Base-by-base conservation (phyloP, 2,113 vertebrate genomes). In the Cavia aperea region DNA sequence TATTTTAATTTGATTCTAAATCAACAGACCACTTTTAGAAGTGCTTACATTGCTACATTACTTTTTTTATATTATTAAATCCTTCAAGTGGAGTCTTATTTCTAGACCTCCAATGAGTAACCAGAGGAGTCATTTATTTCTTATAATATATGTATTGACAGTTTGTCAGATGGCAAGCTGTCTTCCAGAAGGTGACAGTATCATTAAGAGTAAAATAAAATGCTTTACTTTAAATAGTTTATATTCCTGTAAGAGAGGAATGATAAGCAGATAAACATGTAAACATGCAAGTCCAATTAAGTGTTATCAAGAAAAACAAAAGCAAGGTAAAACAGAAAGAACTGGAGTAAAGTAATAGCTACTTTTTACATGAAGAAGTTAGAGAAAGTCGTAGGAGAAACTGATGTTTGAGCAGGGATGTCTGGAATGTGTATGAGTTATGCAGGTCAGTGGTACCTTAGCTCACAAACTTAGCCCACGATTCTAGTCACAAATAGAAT, bases 1-100 rank as follows among this genome's bases (percentile, higher is more conserved):
- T 94, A 96, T 92, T 92, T 96, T 91, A 68, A 81, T 94, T 93
- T 94, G 95, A 95, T 95, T 94, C 60, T 94, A 94, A 95, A 94
- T 94, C 94, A 92, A 77, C 89, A 96, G 66, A 46, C 89, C 36
- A 33, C 91, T 93, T 95, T 95, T 95, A 96, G 90, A 96, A 94
- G 65, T 93, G 89, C 94, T 92, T 94, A 85, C 56, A 26, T 33
- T 91, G 89, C 62, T 58, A 5, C 63, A 15, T 95, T 91, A 60
- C 72, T 92, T 86, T 93, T 86, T 89, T 39, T 89, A 86, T 0
- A 2, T 49, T 88, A 60, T 94, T 85, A 36, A 72, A 23, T 88
- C 91, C 65, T 93, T 92, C 77, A 72, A 79, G 56, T 63, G 77
- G 62, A 66, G n/a, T 94, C 91, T 94, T 81, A 79, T 86, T 93